Evolutionary conservation across 2,797 vertebrate species (phyloP).

Genomic region (Coluber constrictor): DNA sequence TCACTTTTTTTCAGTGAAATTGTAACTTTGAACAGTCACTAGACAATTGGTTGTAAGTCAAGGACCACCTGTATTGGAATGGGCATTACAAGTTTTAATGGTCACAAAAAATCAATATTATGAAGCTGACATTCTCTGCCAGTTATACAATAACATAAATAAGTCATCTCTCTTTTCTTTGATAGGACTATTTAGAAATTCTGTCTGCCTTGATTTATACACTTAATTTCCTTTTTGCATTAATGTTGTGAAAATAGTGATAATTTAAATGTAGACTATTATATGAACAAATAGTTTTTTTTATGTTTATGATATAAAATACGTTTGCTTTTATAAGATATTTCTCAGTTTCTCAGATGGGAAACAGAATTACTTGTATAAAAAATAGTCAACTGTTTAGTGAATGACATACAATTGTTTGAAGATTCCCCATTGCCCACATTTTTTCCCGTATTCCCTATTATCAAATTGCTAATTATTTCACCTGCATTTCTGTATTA

Average conservation of each 20-base stretch:
- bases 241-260: background rate
- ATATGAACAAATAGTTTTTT: background rate
- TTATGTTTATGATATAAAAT: background rate
- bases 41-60: background rate
- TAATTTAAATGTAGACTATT: background rate
- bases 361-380: background rate
- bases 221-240: background rate
- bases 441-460: background rate
- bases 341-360: background rate
- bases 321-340: background rate
- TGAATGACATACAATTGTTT: background rate
- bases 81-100: background rate
- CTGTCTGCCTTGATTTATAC: background rate
- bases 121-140: background rate
- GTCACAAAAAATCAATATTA: background rate
- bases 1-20: background rate
- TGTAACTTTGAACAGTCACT: background rate
- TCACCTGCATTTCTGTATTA: conserved; percentile 16
- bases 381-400: background rate
- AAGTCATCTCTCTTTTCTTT: background rate
- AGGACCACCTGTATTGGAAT: background rate
- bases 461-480: background rate
- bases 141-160: background rate
- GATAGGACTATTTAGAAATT: background rate
- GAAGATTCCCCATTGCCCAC: background rate